Evolutionary conservation across 2,797 vertebrate species (phyloP).

Genomic region (Sarcophilus harrisii): DNA sequence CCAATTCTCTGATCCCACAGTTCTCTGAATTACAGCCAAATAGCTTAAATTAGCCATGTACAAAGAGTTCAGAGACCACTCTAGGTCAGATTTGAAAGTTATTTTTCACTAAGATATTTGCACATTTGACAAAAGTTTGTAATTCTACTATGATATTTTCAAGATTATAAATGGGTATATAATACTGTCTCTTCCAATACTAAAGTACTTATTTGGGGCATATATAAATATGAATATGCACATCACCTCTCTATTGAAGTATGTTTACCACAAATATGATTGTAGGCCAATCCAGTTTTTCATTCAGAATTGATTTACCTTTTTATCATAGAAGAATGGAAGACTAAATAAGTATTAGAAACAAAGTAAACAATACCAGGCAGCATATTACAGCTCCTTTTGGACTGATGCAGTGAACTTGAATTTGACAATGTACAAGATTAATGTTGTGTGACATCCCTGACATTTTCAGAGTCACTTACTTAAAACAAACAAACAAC

Average conservation of each 20-base stretch:
- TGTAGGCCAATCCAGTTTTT: neutral
- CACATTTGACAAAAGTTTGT: constrained; percentile 32
- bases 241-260: neutral
- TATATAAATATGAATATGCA: neutral
- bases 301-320: constrained; percentile 41
- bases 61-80: neutral
- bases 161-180: constrained; percentile 20
- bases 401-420: constrained; percentile 13
- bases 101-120: constrained; percentile 31
- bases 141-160: constrained; percentile 32
- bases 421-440: neutral
- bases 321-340: constrained; percentile 21
- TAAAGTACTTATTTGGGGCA: neutral
- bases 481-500: neutral
- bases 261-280: constrained; percentile 36
- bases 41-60: neutral
- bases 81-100: constrained; percentile 1
- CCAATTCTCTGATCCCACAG: neutral
- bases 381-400: neutral
- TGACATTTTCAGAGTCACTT: neutral
- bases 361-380: constrained; percentile 17
- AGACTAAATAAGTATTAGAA: constrained; percentile 22
- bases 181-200: neutral
- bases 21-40: neutral
- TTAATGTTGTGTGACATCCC: neutral